Base-by-base conservation (phyloP, 2,113 vertebrate species). In the Butorides virescens region DNA sequence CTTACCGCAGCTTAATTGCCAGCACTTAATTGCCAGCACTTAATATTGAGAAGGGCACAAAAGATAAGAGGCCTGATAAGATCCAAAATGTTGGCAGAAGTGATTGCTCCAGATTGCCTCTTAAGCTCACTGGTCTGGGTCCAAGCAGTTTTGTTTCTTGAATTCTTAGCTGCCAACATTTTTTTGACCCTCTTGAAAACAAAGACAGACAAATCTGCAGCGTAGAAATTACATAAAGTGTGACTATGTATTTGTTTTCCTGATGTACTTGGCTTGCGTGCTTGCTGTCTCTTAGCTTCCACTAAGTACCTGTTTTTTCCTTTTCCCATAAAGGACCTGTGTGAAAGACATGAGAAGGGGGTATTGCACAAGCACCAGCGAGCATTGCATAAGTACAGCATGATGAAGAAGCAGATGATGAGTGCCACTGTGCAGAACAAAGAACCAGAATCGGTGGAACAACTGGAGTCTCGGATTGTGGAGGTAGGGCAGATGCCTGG, bases 331-430 rank as follows among this genome's bases (percentile, higher is more conserved):
- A 53, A 99, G 99, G 99, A 99, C 94, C 98, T 99, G 94, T 99
- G 99, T 21, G 99, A 99, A 95, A 98, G 99, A 37, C 99, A 99
- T 0, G 99, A 99, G 98, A 99, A 99, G 95, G 99, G 99, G 0
- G 98, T 99, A 3, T 97, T 99, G 63, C 99, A 99, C 56, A 99
- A 99, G 94, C 99, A 99, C 96, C 99, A 99, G 98, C 98, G 98
- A n/a, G 99, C 99, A 0, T 97, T 99, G 97, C 99, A 99, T 96
- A 99, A 99, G 95, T 99, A 99, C 94, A 98, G 99, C 59, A 86
- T 99, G 97, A 99, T 99, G 99, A 99, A 99, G 98, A 98, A 98
- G 98, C 99, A 99, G 98, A 99, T 99, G 98, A 98, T 99, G 98
- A 99, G 98, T 15, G 98, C 99, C 26, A 96, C 99, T 0, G 98